Evolutionary conservation across 2,888 invertebrate species (phyloP).

Genomic region (Diloba caeruleocephala): DNA sequence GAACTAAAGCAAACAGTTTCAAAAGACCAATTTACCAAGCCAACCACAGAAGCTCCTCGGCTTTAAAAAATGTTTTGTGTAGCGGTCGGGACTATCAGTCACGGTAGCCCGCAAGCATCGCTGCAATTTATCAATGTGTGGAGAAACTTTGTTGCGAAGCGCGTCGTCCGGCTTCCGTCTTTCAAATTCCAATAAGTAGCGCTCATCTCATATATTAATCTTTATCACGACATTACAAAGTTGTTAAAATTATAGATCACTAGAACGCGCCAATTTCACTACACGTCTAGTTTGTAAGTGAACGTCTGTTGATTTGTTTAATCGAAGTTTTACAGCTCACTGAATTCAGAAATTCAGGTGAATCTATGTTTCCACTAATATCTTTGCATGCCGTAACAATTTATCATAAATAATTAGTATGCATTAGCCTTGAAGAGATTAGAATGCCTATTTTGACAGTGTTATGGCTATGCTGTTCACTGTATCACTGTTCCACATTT

Average conservation of each 20-base stretch:
- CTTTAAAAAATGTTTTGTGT: constrained; percentile 4
- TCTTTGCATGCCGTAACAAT: no score
- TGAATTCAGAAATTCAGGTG: no score
- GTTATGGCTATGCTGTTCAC: no score
- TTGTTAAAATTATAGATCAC: constrained; percentile 41
- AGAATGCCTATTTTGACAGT: no score
- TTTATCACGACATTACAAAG: constrained; percentile 38
- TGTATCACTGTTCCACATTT: no score
- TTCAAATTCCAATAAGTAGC: constrained; percentile 44
- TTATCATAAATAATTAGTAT: no score
- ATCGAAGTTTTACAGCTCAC: no score
- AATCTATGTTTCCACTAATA: no score
- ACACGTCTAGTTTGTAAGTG: no score
- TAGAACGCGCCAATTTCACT: constrained; percentile 1
- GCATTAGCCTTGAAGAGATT: no score
- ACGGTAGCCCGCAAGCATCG: constrained; percentile 18
- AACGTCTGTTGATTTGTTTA: no score
- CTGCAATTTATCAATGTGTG: constrained; percentile 47
- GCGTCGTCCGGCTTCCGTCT: constrained; percentile 23
- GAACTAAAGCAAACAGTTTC: no score
- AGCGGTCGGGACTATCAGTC: constrained; percentile 21
- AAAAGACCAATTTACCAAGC: neutral
- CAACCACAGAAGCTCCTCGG: neutral
- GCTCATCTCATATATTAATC: constrained; percentile 41
- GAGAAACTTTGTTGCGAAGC: constrained; percentile 33